A percentile compares a stretch with the other conserved stretches of the same genome.
These are phyloP conservation scores for Stomatorhinus ivindoensis DNA, from an alignment of 2,113 vertebrate species.

Conservation along the genomic window DNA sequence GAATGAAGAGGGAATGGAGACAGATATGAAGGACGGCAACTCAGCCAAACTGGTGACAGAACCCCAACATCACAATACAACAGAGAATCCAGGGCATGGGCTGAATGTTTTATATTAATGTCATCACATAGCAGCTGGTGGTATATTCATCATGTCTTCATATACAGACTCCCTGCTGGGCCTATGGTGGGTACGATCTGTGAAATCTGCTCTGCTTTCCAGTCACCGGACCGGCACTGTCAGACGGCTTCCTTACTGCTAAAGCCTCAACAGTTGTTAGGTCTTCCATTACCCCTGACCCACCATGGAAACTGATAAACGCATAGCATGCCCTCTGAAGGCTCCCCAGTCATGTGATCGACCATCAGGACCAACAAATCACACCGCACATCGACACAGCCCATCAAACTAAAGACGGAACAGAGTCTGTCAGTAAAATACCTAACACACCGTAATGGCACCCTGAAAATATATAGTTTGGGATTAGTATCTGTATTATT, in stretches of 20 bases:
- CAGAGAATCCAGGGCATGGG: background rate
- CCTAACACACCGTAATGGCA: background rate
- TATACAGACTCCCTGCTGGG: constrained; percentile 1
- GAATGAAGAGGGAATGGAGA: background rate
- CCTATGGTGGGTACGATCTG: background rate
- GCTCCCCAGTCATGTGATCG: background rate
- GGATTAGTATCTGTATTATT: background rate
- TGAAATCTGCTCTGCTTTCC: background rate
- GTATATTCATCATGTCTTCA: background rate
- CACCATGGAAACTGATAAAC: background rate
- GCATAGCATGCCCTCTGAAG: constrained; percentile 26
- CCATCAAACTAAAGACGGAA: background rate
- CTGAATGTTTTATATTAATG: background rate
- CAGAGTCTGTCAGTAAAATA: background rate
- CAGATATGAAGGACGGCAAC: background rate
- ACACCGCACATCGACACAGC: background rate
- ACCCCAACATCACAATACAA: background rate
- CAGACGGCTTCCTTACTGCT: constrained; percentile 38
- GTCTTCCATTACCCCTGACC: constrained; percentile 26
- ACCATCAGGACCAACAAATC: background rate
- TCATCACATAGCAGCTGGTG: background rate
- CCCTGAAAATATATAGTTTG: background rate
- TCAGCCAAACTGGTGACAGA: background rate
- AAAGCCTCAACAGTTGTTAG: constrained; percentile 27
- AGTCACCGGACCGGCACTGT: background rate